These are phyloP conservation scores for Agrilus cyanescens DNA, from an alignment of 2,888 invertebrate genomes.

Conservation along the genomic window DNA sequence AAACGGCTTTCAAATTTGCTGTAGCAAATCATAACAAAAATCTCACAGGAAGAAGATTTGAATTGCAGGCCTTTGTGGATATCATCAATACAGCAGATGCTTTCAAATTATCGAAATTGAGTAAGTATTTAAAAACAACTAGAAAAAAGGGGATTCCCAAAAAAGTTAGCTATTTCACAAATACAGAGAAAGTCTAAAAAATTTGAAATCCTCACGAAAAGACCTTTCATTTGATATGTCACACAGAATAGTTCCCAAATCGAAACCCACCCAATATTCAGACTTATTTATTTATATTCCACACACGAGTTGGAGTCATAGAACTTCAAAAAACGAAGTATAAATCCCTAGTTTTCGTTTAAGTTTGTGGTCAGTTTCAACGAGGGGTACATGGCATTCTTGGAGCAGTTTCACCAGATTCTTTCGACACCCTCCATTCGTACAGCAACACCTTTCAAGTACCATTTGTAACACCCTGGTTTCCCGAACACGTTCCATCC, in stretches of 20 bases:
- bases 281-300: no score
- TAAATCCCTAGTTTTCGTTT: constrained; percentile 21
- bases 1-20: constrained; percentile 85
- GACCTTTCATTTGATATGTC: no score
- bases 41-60: constrained; percentile 64
- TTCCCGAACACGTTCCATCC: constrained; percentile 82
- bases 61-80: constrained; percentile 79
- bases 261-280: no score
- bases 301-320: no score
- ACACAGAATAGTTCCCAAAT: no score
- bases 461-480: constrained; percentile 91
- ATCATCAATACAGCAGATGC: constrained; percentile 89
- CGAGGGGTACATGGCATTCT: constrained; percentile 83
- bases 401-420: constrained; percentile 83
- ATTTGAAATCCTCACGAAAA: no score
- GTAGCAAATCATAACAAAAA: constrained; percentile 79
- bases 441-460: constrained; percentile 92
- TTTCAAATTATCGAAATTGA: constrained; percentile 80
- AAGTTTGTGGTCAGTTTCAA: constrained; percentile 85
- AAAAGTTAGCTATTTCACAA: background rate
- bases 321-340: no score
- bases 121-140: constrained; percentile 48
- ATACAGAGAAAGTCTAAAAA: no score
- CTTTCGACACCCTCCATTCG: constrained; percentile 88
- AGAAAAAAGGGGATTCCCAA: background rate